A percentile compares a stretch with the other conserved stretches of the same genome.
phyloP scores from a whole-genome alignment of 1,140 invertebrate genomes.

The Leptinotarsa texana region DNA sequence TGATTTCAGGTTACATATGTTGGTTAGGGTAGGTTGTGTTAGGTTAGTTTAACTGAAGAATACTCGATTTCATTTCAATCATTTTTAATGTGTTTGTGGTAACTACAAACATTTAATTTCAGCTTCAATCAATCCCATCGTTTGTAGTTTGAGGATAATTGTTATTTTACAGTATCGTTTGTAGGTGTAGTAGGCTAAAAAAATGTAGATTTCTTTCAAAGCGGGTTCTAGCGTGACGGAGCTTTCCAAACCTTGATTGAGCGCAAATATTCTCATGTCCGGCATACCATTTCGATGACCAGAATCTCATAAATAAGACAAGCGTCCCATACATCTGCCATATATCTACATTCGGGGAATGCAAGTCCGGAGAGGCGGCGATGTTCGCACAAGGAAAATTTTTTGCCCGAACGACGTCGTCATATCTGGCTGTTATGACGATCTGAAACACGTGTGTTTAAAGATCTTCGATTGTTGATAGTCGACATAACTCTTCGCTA shows the following conservation, averaged over 20 bases:
- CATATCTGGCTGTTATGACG: constrained; percentile 42
- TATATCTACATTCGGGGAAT: constrained; percentile 3
- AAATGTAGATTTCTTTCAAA: background rate
- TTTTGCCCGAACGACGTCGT: constrained; percentile 28
- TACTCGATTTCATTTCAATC: no score
- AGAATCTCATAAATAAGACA: constrained; percentile 1
- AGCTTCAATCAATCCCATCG: no score
- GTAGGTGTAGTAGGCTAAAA: no score
- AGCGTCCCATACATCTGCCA: background rate
- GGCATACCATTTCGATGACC: background rate
- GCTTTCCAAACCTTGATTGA: background rate
- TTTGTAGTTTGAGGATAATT: no score
- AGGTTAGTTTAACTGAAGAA: no score
- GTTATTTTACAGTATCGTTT: no score
- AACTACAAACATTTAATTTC: no score
- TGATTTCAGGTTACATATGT: no score
- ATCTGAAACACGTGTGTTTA: constrained; percentile 41
- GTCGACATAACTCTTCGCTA: background rate
- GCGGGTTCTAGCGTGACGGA: background rate
- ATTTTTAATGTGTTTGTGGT: no score
- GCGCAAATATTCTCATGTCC: background rate
- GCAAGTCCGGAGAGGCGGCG: constrained; percentile 20
- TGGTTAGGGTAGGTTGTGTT: no score
- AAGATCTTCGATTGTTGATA: background rate
- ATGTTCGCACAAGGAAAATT: constrained; percentile 31